Conservation (phyloP, 1,140 invertebrate genomes). For the fruit fly (Drosophila melanogaster) region Release_6_plus_ISO1_MT NT_033777.3:28897501-28898000, state of each 20-base stretch:
- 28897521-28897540: constrained; percentile 27
- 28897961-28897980: constrained; percentile 60
- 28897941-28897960: constrained; percentile 28
- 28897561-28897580: constrained; percentile 28
- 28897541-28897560: constrained; percentile 12
- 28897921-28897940: constrained; percentile 32
- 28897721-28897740: constrained; percentile 5
- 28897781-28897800: constrained; percentile 4
- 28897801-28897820: constrained; percentile 36
- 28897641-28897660: background rate
- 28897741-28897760: constrained; percentile 23
- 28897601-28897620: background rate
- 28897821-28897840: constrained; percentile 26
- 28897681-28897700: constrained; percentile 15
- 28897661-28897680: background rate
- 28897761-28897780: constrained; percentile 9
- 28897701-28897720: constrained; percentile 30
- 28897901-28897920: constrained; percentile 49
- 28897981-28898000: constrained; percentile 64
- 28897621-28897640: background rate
- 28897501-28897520: constrained; percentile 16
- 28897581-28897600: constrained; percentile 18
- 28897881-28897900: constrained; percentile 42
- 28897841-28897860: constrained; percentile 35
- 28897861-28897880: constrained; percentile 26